A percentile compares a stretch with the other conserved stretches of the same genome.
These are phyloP conservation scores for Blastobasis lacticolella DNA, from an alignment of 2,888 invertebrate genomes.

Conservation along the genomic window DNA sequence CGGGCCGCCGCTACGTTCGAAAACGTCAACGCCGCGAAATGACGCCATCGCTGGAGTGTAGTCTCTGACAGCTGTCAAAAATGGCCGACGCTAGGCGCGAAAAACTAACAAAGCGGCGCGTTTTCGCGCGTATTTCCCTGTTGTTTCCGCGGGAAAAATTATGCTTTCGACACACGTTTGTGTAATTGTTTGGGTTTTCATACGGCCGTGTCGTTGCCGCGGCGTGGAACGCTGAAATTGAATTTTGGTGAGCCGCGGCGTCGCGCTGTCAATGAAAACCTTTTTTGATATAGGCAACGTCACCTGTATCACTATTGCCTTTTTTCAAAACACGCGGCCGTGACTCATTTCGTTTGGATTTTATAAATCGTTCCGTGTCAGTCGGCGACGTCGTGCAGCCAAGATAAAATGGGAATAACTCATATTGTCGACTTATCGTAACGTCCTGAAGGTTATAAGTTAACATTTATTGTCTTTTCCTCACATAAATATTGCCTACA, in stretches of 20 bases:
- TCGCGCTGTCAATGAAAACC: constrained; percentile 23
- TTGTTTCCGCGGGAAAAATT: constrained; percentile 58
- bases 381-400: constrained; percentile 2
- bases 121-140: constrained; percentile 51
- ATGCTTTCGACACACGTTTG: constrained; percentile 65
- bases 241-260: constrained; percentile 56
- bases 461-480: neutral
- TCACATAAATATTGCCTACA: too few species aligned
- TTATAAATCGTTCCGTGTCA: constrained; percentile 2
- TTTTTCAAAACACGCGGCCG: too few species aligned
- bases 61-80: constrained; percentile 69
- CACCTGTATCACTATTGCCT: too few species aligned
- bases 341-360: neutral
- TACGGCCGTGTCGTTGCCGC: constrained; percentile 34
- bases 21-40: constrained; percentile 41
- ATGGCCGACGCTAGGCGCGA: constrained; percentile 57
- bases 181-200: constrained; percentile 72
- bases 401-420: constrained; percentile 1
- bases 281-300: constrained; percentile 15
- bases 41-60: constrained; percentile 41
- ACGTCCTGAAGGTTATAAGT: constrained; percentile 1
- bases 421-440: neutral
- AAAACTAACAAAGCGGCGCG: constrained; percentile 57
- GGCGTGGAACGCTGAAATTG: constrained; percentile 56
- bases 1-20: constrained; percentile 15